These are phyloP conservation scores for Recurvirostra avosetta DNA, from an alignment of 2,113 vertebrate genomes.

Conservation along the genomic window DNA sequence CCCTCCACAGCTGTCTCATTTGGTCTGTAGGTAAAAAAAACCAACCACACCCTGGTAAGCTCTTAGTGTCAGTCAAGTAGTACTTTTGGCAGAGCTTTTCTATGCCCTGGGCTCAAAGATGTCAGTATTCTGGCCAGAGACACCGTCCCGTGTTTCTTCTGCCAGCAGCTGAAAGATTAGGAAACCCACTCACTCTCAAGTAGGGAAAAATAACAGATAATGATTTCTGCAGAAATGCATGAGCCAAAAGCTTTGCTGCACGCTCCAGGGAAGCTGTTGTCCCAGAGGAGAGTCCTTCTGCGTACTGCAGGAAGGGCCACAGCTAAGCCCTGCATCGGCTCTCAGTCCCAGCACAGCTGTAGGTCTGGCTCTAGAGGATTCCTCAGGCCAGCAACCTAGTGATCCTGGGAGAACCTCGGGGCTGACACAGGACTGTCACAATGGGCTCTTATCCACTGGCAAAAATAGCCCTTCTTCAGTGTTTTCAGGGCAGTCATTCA, in stretches of 20 bases:
- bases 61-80: neutral
- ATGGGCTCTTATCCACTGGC: neutral
- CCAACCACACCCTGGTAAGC: accelerated
- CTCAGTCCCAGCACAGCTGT: neutral
- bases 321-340: neutral
- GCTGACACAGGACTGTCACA: neutral
- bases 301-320: neutral
- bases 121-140: neutral
- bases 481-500: neutral
- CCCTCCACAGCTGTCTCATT: neutral
- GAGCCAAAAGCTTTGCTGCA: neutral
- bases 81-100: neutral
- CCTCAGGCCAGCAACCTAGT: neutral
- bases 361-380: too few relatives aligned
- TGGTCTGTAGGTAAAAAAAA: neutral
- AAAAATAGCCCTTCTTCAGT: neutral
- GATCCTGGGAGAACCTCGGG: neutral
- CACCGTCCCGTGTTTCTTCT: neutral
- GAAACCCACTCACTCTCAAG: neutral
- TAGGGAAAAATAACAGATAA: neutral
- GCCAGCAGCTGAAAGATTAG: neutral
- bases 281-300: neutral
- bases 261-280: accelerated
- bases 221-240: neutral
- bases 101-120: neutral